These are phyloP conservation scores for Zoanthus sansibaricus DNA, from an alignment of 92 coral and sea anemone genomes.

Conservation along the genomic window DNA sequence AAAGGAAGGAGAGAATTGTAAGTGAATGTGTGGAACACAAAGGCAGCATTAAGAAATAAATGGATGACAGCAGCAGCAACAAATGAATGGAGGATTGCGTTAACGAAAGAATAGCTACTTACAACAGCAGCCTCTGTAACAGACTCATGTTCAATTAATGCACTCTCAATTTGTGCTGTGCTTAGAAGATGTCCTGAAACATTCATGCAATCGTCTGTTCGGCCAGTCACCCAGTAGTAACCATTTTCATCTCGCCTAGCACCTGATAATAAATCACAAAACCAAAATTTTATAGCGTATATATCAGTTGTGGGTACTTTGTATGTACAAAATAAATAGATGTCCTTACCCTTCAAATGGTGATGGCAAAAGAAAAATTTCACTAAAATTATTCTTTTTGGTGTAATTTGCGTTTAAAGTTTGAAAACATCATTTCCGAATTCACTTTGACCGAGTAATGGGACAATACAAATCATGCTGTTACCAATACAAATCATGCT, in stretches of 20 bases:
- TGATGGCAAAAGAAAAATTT: too few species aligned
- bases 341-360: too few species aligned
- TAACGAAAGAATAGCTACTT: conserved; percentile 9
- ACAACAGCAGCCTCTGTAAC: conserved; percentile 99
- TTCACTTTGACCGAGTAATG: too few species aligned
- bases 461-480: too few species aligned
- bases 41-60: not conserved
- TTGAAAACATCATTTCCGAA: too few species aligned
- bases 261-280: conserved; percentile 47
- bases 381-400: too few species aligned
- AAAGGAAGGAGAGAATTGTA: not conserved
- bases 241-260: conserved; percentile 92
- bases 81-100: not conserved
- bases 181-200: conserved; percentile 95
- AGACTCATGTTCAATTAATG: conserved; percentile 90
- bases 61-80: not conserved
- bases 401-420: too few species aligned
- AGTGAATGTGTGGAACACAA: not conserved
- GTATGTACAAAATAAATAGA: too few species aligned
- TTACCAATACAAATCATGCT: too few species aligned
- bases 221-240: conserved; percentile 96
- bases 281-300: too few species aligned
- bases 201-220: conserved; percentile 99
- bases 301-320: too few species aligned
- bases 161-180: conserved; percentile 97